These are phyloP conservation scores for Tetraodon nigroviridis DNA, from an alignment of 2,113 vertebrate species.

Conservation along the genomic window DNA sequence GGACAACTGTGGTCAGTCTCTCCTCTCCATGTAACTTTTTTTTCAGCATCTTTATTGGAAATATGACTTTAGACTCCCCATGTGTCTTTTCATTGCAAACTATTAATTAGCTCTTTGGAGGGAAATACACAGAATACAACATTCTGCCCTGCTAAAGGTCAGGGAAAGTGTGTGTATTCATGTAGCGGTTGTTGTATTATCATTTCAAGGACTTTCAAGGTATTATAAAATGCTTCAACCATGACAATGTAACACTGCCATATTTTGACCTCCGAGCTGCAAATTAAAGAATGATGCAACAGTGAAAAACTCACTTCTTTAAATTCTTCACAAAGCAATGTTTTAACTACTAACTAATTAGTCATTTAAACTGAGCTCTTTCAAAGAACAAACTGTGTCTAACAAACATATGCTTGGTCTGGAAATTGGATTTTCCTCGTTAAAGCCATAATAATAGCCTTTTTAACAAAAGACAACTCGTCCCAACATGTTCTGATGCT, in stretches of 20 bases:
- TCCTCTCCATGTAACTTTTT: slow-evolving; percentile 12
- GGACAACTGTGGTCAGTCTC: slow-evolving; percentile 12
- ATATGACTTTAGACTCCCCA: background rate
- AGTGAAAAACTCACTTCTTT: slow-evolving; percentile 27
- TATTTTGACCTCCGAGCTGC: slow-evolving; percentile 33
- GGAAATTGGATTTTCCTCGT: slow-evolving; percentile 52
- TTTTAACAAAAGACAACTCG: slow-evolving; percentile 61
- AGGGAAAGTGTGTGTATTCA: too few relatives aligned
- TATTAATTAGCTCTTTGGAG: too few relatives aligned
- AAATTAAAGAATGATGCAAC: slow-evolving; percentile 40
- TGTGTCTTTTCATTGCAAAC: background rate
- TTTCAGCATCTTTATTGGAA: background rate
- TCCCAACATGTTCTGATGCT: slow-evolving; percentile 51
- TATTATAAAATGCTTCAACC: slow-evolving; percentile 2
- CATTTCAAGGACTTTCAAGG: background rate
- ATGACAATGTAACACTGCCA: slow-evolving; percentile 18
- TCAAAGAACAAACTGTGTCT: slow-evolving; percentile 21
- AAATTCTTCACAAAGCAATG: slow-evolving; percentile 31
- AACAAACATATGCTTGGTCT: slow-evolving; percentile 38
- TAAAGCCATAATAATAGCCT: slow-evolving; percentile 57
- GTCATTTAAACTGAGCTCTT: slow-evolving; percentile 44
- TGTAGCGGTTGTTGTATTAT: too few relatives aligned
- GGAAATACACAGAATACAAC: too few relatives aligned
- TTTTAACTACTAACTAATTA: slow-evolving; percentile 30
- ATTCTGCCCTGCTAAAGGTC: too few relatives aligned